These are phyloP conservation scores for Uloborus diversus DNA, from an alignment of 1,140 invertebrate genomes.

Conservation along the genomic window DNA sequence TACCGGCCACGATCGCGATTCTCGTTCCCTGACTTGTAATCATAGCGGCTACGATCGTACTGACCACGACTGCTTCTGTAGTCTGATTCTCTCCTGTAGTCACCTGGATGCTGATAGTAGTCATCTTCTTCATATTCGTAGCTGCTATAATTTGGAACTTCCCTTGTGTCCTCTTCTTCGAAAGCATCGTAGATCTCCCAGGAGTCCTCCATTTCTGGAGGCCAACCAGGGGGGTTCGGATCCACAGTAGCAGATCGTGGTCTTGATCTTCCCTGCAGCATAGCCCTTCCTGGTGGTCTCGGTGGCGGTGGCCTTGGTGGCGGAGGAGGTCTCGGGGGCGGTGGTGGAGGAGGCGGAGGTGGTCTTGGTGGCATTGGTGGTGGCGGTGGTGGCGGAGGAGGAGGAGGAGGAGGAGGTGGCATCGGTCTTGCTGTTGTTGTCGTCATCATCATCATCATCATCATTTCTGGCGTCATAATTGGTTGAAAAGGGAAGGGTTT, in stretches of 20 bases:
- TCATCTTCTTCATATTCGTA: background rate
- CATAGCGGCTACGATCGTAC: too few relatives aligned
- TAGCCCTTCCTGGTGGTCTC: background rate
- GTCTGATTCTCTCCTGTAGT: too few relatives aligned
- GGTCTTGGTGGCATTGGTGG: background rate
- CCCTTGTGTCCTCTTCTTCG: background rate
- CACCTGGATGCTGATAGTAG: background rate
- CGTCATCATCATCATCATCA: background rate
- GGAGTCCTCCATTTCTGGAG: background rate
- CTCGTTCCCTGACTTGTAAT: too few relatives aligned
- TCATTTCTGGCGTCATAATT: background rate
- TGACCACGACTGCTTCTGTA: too few relatives aligned
- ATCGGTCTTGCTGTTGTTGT: background rate
- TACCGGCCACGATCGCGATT: too few relatives aligned
- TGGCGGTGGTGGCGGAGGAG: background rate
- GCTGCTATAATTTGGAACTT: background rate
- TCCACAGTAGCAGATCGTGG: background rate
- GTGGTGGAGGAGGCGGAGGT: background rate
- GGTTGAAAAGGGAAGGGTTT: background rate
- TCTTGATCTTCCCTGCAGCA: background rate
- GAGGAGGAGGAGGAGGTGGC: too few relatives aligned
- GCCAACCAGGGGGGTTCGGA: background rate
- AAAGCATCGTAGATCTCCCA: background rate
- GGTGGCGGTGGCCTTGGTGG: background rate
- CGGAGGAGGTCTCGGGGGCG: background rate